Conservation (phyloP, 2,797 vertebrate genomes). For the Halcyon smyrnensis region DNA sequence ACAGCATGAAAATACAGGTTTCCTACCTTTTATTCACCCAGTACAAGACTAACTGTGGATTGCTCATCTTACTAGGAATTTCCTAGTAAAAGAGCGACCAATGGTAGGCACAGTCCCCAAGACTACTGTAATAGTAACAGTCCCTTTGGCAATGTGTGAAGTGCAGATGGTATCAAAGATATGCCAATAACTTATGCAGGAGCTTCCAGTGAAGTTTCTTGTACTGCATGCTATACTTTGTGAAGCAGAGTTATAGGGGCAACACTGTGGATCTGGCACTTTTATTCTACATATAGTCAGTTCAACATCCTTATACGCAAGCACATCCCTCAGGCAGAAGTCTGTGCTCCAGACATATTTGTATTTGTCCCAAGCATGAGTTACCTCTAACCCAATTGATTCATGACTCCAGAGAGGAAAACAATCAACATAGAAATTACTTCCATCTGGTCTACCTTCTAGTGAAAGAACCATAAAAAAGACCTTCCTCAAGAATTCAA, state of each 20-base stretch:
- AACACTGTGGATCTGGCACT: background rate
- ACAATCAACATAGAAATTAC: background rate
- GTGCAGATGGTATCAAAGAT: conserved; percentile 37
- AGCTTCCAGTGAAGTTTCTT: conserved; percentile 3
- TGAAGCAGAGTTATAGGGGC: background rate
- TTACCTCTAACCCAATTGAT: background rate
- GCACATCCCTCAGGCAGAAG: background rate
- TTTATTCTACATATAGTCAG: background rate
- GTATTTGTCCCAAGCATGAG: background rate
- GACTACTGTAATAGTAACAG: background rate
- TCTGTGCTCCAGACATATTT: background rate
- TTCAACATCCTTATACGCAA: background rate
- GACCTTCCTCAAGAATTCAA: background rate
- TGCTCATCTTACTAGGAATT: background rate
- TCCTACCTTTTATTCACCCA: background rate
- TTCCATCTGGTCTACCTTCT: background rate
- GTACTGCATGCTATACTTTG: background rate
- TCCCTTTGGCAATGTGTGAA: background rate
- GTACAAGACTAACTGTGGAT: background rate
- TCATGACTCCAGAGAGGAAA: background rate
- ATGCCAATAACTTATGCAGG: conserved; percentile 21
- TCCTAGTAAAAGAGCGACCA: background rate
- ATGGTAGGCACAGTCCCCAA: background rate
- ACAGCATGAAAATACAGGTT: background rate
- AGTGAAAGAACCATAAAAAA: background rate